phyloP scores from a whole-genome alignment of 2,888 invertebrate genomes.

The Scaptomyza parva region DNA sequence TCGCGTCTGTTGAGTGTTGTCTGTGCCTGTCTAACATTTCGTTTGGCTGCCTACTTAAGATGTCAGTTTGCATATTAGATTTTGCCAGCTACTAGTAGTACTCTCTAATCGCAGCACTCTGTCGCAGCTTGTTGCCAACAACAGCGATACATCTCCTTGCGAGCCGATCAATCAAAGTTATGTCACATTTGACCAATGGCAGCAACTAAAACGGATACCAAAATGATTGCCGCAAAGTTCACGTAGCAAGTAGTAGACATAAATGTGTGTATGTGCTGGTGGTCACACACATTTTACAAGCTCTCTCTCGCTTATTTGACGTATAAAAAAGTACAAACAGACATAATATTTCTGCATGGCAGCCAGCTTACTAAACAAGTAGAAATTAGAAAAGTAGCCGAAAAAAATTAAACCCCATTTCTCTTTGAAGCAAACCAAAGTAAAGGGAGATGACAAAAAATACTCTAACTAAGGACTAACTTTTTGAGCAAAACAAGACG shows the following conservation, averaged over 20 bases:
- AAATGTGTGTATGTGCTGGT: conserved; percentile 13
- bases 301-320: conserved; percentile 25
- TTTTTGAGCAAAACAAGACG: too few species aligned
- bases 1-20: conserved; percentile 27
- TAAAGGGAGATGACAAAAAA: too few species aligned
- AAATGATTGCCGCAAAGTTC: conserved; percentile 34
- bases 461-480: too few species aligned
- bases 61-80: conserved; percentile 75
- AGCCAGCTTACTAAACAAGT: conserved; percentile 39
- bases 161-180: conserved; percentile 67
- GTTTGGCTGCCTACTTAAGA: conserved; percentile 71
- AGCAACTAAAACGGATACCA: conserved; percentile 19
- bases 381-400: conserved; percentile 30
- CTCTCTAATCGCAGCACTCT: conserved; percentile 7
- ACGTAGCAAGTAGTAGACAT: too few species aligned
- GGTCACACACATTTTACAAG: conserved; percentile 56
- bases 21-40: conserved; percentile 60
- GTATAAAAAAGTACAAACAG: conserved; percentile 35
- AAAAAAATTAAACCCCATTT: too few species aligned
- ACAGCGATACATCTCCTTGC: conserved; percentile 12
- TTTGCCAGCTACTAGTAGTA: conserved; percentile 19
- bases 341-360: conserved; percentile 64
- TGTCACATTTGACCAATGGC: conserved; percentile 56
- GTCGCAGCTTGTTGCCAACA: not conserved
- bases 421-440: too few species aligned